phyloP scores from a whole-genome alignment of 1,140 invertebrate species.

The Bombyx mori region DNA sequence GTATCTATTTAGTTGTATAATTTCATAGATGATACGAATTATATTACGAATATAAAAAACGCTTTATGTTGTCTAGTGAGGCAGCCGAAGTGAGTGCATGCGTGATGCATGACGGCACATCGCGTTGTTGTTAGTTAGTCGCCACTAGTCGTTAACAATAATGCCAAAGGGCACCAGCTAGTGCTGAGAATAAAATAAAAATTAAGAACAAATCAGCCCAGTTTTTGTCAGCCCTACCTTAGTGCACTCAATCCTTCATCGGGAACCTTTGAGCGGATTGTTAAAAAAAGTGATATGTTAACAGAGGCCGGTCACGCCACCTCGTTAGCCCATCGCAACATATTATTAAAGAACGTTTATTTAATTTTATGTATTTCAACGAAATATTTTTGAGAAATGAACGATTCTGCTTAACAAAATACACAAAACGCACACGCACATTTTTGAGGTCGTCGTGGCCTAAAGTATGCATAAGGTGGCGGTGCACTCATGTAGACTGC shows the following conservation, averaged over 20 bases:
- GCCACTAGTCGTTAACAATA: not conserved
- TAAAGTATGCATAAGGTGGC: no score
- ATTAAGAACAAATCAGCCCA: not conserved
- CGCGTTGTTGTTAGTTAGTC: no score
- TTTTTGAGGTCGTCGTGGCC: no score
- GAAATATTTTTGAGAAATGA: conserved; percentile 5
- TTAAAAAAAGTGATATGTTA: conserved; percentile 26
- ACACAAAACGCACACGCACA: conserved; percentile 46
- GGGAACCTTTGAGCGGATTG: conserved; percentile 12
- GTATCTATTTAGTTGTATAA: no score
- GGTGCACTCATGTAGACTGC: no score
- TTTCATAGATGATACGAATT: no score
- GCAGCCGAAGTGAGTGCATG: no score
- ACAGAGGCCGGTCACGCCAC: conserved; percentile 46
- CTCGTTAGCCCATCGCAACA: conserved; percentile 32
- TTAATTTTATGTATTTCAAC: conserved; percentile 38
- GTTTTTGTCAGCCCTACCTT: conserved; percentile 1
- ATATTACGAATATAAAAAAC: no score
- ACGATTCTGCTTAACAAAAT: conserved; percentile 42
- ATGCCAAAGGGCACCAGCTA: not conserved
- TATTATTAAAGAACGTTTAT: conserved; percentile 55
- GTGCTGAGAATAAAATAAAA: not conserved
- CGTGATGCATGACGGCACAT: no score
- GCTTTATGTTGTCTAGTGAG: no score
- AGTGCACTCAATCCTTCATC: conserved; percentile 18